Base-by-base conservation (phyloP, 2,888 invertebrate genomes). In the Thalpophila matura region DNA sequence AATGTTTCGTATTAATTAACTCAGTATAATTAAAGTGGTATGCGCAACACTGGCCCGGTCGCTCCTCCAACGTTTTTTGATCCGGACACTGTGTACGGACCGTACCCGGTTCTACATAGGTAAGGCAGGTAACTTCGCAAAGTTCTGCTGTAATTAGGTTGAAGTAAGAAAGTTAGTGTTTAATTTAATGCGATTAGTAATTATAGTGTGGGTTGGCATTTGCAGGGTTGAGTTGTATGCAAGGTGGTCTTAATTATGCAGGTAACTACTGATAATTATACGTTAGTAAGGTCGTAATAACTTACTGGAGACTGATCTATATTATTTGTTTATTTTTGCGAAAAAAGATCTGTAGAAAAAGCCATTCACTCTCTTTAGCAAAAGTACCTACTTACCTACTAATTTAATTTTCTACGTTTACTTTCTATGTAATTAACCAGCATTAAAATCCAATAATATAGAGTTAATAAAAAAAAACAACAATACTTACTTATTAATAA, bases 1-100 rank as follows among this genome's bases (percentile, higher is more conserved):
- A 79, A 92, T 90, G 92, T 91, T 92, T 91, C 90, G 90, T 91
- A 92, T 92, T 92, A 92, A 92, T 92, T 92, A 79, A 79, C 79
- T 92, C 85, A 47, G 92, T 88, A 91, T 94, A 95, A 94, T 94
- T 91, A 90, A 91, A 89, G 89, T 86, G 87, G 87, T 88, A 87
- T 86, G 88, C 86, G 82, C 86, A 88, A 86, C 83, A 82, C 87
- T 84, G 86, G 83, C 86, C 82, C 78, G 82, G 78, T 72, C 74
- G 80, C 66, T 79, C 56, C 77, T 80, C 81, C 80, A 83, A 81
- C 83, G 86, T 84, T 84, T 82, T 81, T 75, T 73, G 77, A 77
- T 62, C 47, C 55, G 55, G 68, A 77, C 85, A 79, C 80, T 33
- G 84, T 77, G 80, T 73, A 24, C 61, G 50, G 29, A 14, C 18